Conservation (phyloP, 2,113 vertebrate species). For the Silurus asotus region DNA sequence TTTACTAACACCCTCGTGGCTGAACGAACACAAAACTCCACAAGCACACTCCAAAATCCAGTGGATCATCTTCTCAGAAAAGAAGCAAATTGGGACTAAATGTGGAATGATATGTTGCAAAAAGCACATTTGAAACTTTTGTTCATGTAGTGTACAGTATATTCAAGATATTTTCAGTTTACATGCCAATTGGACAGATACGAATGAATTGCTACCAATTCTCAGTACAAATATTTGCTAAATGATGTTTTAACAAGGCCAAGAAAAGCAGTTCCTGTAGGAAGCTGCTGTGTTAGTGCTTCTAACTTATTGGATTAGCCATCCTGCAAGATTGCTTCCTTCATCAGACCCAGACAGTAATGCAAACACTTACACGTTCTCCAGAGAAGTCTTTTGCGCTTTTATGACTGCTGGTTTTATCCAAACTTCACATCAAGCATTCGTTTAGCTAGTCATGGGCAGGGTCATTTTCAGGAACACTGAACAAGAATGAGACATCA, state of each 20-base stretch:
- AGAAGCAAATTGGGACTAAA: too few relatives aligned
- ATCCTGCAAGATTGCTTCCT: background rate
- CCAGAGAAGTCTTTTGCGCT: background rate
- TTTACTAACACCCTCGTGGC: too few relatives aligned
- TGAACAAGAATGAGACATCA: too few relatives aligned
- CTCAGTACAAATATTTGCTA: background rate
- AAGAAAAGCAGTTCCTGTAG: background rate
- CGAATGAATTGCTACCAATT: background rate
- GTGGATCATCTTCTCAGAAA: too few relatives aligned
- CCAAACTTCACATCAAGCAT: background rate
- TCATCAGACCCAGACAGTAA: background rate
- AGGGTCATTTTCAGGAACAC: background rate
- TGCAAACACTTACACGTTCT: background rate
- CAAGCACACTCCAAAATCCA: too few relatives aligned
- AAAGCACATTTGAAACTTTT: too few relatives aligned
- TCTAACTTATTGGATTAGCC: background rate
- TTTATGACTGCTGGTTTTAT: background rate
- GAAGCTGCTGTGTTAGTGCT: background rate
- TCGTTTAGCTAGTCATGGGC: background rate
- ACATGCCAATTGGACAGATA: background rate
- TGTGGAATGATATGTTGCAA: too few relatives aligned
- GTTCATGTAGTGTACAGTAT: too few relatives aligned
- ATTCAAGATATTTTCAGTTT: too few relatives aligned
- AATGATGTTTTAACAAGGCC: background rate
- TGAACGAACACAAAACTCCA: too few relatives aligned